Evolutionary conservation across 2,797 vertebrate genomes (phyloP).

Genomic region (Mastacembelus armatus): DNA sequence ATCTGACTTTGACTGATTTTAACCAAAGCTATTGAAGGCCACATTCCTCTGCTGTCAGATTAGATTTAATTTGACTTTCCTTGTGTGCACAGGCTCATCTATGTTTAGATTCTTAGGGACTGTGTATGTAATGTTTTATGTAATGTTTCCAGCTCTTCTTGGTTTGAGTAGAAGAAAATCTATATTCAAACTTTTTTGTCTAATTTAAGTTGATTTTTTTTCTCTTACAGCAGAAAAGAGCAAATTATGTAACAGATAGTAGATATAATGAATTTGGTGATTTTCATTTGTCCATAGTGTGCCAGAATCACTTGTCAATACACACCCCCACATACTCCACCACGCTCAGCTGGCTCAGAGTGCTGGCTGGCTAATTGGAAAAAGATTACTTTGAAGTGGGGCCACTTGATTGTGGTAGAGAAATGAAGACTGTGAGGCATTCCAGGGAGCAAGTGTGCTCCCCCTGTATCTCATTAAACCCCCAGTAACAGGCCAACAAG

Average conservation of each 20-base stretch:
- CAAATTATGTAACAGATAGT: conserved; percentile 26
- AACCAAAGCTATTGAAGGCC: conserved; percentile 36
- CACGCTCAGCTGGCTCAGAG: conserved; percentile 42
- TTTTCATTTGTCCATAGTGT: conserved; percentile 9
- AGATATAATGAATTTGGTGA: conserved; percentile 2
- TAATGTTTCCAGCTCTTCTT: conserved; percentile 24
- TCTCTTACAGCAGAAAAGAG: background rate
- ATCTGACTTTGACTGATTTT: conserved; percentile 43
- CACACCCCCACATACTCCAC: conserved; percentile 14
- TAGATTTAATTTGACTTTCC: conserved; percentile 36
- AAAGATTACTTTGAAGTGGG: conserved; percentile 74
- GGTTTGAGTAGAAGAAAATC: conserved; percentile 14
- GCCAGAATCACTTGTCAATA: conserved; percentile 41
- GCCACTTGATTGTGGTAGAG: conserved; percentile 57
- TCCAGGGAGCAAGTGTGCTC: conserved; percentile 53
- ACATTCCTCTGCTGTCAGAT: conserved; percentile 38
- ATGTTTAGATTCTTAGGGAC: conserved; percentile 20
- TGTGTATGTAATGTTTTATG: conserved; percentile 40
- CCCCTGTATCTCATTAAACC: conserved; percentile 76
- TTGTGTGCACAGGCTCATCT: conserved; percentile 4
- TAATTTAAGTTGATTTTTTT: conserved; percentile 19
- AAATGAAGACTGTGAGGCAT: conserved; percentile 54
- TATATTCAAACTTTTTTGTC: conserved; percentile 42
- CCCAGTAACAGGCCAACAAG: conserved; percentile 61
- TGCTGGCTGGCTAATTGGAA: conserved; percentile 63